These are phyloP conservation scores for Unio pictorum DNA, from an alignment of 2,888 invertebrate genomes.

Conservation along the genomic window DNA sequence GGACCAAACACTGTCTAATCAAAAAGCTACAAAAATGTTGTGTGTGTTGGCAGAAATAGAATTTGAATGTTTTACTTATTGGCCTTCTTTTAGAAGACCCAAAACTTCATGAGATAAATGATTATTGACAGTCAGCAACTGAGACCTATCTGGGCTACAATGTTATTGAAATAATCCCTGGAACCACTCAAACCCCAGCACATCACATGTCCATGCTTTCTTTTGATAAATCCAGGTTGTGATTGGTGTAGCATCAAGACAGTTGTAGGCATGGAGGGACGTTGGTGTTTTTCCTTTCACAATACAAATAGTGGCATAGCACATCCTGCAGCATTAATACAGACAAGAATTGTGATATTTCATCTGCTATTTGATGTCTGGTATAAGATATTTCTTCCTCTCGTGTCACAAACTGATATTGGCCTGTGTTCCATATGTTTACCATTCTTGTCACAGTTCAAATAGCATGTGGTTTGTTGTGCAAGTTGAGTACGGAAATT, in stretches of 20 bases:
- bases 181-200: constrained; percentile 41
- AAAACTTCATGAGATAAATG: constrained; percentile 41
- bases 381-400: background rate
- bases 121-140: constrained; percentile 41
- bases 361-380: background rate
- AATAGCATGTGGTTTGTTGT: background rate
- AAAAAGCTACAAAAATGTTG: constrained; percentile 26
- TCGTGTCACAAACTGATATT: background rate
- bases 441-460: constrained; percentile 1
- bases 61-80: constrained; percentile 23
- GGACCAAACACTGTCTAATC: constrained; percentile 27
- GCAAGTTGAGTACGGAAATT: too few relatives aligned
- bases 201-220: constrained; percentile 44
- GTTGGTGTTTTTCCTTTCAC: constrained; percentile 38
- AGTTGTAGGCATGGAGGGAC: constrained; percentile 33
- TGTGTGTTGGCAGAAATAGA: constrained; percentile 28
- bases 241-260: constrained; percentile 21
- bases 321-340: constrained; percentile 1
- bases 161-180: constrained; percentile 27
- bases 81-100: constrained; percentile 31
- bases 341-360: background rate
- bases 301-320: constrained; percentile 27
- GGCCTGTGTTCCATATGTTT: background rate
- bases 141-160: constrained; percentile 44
- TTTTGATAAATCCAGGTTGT: constrained; percentile 32